Evolutionary conservation across 2,113 vertebrate species (phyloP).

Genomic region (Atractosteus spatula): DNA sequence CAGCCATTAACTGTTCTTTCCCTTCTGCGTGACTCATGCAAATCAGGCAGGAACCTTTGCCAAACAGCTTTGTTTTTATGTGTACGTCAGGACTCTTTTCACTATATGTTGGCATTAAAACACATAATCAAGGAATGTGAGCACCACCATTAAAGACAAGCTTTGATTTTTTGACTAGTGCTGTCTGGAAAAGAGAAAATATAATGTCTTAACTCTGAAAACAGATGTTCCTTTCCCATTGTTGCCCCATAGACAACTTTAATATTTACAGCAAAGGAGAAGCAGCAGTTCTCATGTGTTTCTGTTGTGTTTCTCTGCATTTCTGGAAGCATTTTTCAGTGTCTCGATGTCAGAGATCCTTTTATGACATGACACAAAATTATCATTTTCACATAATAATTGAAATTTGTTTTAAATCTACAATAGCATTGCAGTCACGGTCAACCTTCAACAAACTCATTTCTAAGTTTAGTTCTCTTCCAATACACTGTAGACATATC

Average conservation of each 20-base stretch:
- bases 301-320: too few species aligned
- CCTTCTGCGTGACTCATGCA: constrained; percentile 38
- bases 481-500: too few species aligned
- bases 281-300: too few species aligned
- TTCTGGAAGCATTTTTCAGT: too few species aligned
- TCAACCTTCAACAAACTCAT: too few species aligned
- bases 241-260: neutral
- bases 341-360: too few species aligned
- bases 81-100: constrained; percentile 15
- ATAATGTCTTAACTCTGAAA: constrained; percentile 9
- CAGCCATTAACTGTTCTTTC: constrained; percentile 24
- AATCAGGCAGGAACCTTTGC: constrained; percentile 32
- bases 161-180: constrained; percentile 4
- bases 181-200: neutral
- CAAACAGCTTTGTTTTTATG: neutral
- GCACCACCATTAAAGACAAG: neutral
- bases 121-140: constrained; percentile 19
- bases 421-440: too few species aligned
- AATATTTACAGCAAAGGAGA: neutral
- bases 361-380: too few species aligned
- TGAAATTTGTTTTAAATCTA: too few species aligned
- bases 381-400: too few species aligned
- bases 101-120: constrained; percentile 12
- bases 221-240: constrained; percentile 10
- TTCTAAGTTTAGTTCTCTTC: too few species aligned